Conservation (phyloP, 2,797 vertebrate species). For the Adelosebastes latens region DNA sequence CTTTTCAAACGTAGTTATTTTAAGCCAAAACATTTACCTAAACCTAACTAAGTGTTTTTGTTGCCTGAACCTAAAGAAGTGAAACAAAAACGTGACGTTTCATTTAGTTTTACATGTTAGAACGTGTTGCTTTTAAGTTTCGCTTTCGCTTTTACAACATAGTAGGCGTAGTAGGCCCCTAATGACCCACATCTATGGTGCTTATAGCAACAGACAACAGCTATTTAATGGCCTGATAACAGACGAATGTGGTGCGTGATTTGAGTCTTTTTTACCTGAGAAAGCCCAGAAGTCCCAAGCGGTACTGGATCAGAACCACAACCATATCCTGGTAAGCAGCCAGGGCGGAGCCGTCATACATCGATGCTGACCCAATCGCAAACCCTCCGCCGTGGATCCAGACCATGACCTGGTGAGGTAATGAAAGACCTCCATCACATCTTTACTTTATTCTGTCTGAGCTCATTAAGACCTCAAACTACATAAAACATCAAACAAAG, state of each 20-base stretch:
- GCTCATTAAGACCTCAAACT: not conserved
- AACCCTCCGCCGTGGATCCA: slow-evolving; percentile 86
- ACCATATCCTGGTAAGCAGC: slow-evolving; percentile 84
- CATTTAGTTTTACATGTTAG: no score
- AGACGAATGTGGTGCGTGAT: fast-evolving
- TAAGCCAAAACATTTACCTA: no score
- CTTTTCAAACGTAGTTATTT: no score
- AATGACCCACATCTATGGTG: no score
- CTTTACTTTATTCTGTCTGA: not conserved
- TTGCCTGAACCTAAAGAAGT: no score
- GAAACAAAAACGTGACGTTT: no score
- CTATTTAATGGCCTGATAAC: no score
- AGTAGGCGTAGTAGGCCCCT: no score
- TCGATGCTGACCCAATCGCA: slow-evolving; percentile 58
- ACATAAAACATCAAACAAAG: not conserved
- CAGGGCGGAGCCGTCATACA: slow-evolving; percentile 80
- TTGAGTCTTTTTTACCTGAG: slow-evolving; percentile 78
- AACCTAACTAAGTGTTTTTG: no score
- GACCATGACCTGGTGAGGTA: slow-evolving; percentile 83
- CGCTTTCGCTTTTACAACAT: no score
- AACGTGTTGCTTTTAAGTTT: no score
- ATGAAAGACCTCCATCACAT: not conserved
- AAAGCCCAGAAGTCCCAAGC: slow-evolving; percentile 85
- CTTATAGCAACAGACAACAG: no score
- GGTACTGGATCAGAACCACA: slow-evolving; percentile 86